A percentile compares a stretch with the other conserved stretches of the same genome.
Conservation (phyloP, 2,888 invertebrate species). For the Timema podura region DNA sequence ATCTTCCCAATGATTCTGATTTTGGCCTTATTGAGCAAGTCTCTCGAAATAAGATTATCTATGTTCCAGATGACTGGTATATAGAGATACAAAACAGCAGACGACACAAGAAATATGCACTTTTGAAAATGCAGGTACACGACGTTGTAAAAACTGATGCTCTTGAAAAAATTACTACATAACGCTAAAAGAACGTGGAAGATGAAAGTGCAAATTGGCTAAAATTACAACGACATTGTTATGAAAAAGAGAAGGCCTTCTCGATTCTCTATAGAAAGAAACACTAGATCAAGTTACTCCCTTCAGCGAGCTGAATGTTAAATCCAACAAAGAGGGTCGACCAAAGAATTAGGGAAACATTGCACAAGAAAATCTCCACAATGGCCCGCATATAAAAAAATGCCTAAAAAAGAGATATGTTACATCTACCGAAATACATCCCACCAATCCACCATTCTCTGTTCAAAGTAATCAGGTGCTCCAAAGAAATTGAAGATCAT, state of each 20-base stretch:
- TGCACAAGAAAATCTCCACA: not conserved
- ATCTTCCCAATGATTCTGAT: conserved; percentile 3
- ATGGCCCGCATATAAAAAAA: not conserved
- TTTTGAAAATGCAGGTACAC: not conserved
- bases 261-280: not conserved
- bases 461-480: not conserved
- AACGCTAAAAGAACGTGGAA: conserved; percentile 4
- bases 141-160: not conserved
- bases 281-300: not conserved
- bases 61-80: conserved; percentile 14
- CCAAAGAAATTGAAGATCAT: not conserved
- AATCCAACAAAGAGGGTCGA: not conserved
- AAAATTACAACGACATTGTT: not conserved
- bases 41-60: not conserved
- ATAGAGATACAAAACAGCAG: not conserved
- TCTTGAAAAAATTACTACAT: not conserved
- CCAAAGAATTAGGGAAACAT: not conserved
- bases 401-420: conserved; percentile 2
- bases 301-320: not conserved
- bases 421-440: not conserved
- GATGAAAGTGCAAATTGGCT: not conserved
- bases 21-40: conserved; percentile 9
- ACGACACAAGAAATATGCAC: not conserved
- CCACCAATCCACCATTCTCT: not conserved
- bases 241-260: not conserved